phyloP scores from a whole-genome alignment of 35 echinoderm and acorn worm genomes.

The Patiria miniata region DNA sequence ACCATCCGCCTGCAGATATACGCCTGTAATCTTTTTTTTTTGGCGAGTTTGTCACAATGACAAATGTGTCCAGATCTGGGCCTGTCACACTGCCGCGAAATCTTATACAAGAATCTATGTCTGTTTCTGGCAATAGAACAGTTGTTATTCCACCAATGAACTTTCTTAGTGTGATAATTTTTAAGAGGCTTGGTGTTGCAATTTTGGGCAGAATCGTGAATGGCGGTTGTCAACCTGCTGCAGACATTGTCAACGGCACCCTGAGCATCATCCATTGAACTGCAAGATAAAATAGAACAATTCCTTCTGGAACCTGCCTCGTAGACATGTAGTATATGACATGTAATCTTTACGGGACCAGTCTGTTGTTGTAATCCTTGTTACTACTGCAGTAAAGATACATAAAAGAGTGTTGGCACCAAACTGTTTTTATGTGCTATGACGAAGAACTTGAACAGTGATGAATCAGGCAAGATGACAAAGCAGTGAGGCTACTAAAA shows the following conservation, averaged over 20 bases:
- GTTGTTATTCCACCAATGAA: constrained; percentile 8
- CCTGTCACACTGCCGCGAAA: not conserved
- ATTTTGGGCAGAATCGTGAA: constrained; percentile 2
- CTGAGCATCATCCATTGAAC: no score
- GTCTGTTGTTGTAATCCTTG: no score
- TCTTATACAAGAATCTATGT: not conserved
- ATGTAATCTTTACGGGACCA: no score
- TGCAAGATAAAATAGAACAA: no score
- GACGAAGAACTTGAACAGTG: no score
- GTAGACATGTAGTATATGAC: no score
- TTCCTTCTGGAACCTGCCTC: no score
- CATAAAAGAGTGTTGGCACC: no score
- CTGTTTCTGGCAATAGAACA: not conserved
- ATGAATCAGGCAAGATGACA: no score
- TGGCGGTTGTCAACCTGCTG: not conserved
- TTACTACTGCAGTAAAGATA: no score
- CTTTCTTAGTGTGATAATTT: constrained; percentile 9
- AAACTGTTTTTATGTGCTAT: no score
- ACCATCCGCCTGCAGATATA: not conserved
- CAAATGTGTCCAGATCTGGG: not conserved
- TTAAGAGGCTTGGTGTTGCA: not conserved
- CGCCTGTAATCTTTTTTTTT: constrained; percentile 8
- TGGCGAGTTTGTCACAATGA: not conserved
- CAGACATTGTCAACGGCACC: constrained; percentile 6
- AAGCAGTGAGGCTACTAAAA: no score